These are phyloP conservation scores for Acrocephalus kingi DNA, from an alignment of 2,113 vertebrate genomes.

Conservation along the genomic window DNA sequence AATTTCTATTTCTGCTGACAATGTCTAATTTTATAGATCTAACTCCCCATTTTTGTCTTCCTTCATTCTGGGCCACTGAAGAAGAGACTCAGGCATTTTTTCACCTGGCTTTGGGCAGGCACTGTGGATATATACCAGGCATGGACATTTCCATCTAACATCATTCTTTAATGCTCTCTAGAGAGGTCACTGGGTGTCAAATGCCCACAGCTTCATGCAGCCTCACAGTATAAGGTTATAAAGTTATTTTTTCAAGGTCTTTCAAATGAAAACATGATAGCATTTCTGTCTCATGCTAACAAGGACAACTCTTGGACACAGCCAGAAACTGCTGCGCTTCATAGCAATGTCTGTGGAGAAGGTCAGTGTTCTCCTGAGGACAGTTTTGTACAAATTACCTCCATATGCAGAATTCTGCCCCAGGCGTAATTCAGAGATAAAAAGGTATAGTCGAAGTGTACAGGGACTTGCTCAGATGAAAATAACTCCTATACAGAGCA, in stretches of 20 bases:
- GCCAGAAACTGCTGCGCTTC: not conserved
- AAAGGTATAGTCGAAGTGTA: not conserved
- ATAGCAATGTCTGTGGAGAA: not conserved
- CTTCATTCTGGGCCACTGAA: not conserved
- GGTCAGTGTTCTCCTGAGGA: not conserved
- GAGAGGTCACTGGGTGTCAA: not conserved
- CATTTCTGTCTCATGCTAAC: not conserved
- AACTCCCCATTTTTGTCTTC: not conserved
- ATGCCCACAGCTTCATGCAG: not conserved
- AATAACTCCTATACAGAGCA: not conserved
- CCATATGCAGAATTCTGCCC: not conserved
- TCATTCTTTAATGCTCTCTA: not conserved
- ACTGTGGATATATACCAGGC: not conserved
- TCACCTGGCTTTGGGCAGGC: not conserved
- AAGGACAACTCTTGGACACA: not conserved
- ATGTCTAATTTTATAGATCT: not conserved
- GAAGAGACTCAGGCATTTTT: not conserved
- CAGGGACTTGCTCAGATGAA: not conserved
- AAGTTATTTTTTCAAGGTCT: not conserved
- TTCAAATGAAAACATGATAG: not conserved
- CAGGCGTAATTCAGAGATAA: not conserved
- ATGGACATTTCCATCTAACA: not conserved
- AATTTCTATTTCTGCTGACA: not conserved
- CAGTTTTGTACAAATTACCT: not conserved
- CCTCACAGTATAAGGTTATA: not conserved